Evolutionary conservation across 92 coral and sea anemone genomes (phyloP).

Genomic region (Phenganax marumi): DNA sequence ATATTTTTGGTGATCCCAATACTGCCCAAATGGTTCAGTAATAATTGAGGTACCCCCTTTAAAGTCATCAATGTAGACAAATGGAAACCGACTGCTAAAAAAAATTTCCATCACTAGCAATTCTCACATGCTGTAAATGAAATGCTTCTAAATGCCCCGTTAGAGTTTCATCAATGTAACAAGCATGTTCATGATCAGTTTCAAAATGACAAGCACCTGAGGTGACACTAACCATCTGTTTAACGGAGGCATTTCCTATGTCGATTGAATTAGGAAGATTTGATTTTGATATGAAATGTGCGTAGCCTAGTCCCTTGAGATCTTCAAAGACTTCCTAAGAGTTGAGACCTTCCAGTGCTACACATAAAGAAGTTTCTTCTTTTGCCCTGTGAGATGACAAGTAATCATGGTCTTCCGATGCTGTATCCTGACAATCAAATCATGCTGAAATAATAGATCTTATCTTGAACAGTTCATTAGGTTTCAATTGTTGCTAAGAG

Average conservation of each 20-base stretch:
- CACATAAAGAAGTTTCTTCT: slow-evolving; percentile 18
- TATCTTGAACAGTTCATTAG: not conserved
- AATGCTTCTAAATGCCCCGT: slow-evolving; percentile 32
- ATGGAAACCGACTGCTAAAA: slow-evolving; percentile 43
- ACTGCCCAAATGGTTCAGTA: slow-evolving; percentile 11
- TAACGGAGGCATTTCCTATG: slow-evolving; percentile 1
- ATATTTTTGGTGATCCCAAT: slow-evolving; percentile 25
- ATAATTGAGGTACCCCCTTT: not conserved
- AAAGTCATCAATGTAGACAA: slow-evolving; percentile 13
- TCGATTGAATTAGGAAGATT: slow-evolving; percentile 50
- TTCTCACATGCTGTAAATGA: slow-evolving; percentile 3
- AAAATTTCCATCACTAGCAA: slow-evolving; percentile 42
- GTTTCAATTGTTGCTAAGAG: not conserved
- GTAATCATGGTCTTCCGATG: not conserved
- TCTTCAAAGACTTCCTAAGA: slow-evolving; percentile 33
- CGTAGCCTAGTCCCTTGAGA: slow-evolving; percentile 16
- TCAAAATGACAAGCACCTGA: not conserved
- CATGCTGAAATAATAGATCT: not conserved
- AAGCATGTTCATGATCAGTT: too few species aligned
- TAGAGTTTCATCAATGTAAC: not conserved
- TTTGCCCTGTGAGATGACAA: not conserved
- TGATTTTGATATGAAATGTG: slow-evolving; percentile 19
- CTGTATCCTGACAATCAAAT: not conserved
- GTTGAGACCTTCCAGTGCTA: slow-evolving; percentile 38
- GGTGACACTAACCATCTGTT: not conserved